Evolutionary conservation across 2,888 invertebrate genomes (phyloP).

Genomic region (Lobophora halterata): DNA sequence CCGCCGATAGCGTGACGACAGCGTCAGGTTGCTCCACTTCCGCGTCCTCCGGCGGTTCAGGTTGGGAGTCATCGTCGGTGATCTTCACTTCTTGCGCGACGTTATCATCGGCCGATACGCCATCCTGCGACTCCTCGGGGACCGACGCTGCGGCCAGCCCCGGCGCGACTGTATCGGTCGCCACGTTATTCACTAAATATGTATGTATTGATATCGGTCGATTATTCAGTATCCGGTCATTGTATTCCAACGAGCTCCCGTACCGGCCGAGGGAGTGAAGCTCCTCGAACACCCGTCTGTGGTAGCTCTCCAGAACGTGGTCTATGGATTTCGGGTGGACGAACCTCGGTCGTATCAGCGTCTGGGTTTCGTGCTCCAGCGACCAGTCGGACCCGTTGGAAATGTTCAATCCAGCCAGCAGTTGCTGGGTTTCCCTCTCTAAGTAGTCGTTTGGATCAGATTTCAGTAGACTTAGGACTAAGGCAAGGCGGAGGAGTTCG

Average conservation of each 20-base stretch:
- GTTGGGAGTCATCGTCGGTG: conserved; percentile 53
- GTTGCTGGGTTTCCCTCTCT: conserved; percentile 76
- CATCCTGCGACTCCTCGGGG: conserved; percentile 47
- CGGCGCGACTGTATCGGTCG: conserved; percentile 68
- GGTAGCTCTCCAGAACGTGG: conserved; percentile 85
- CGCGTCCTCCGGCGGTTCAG: conserved; percentile 20
- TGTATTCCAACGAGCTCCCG: conserved; percentile 56
- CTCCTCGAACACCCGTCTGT: conserved; percentile 86
- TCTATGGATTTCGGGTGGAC: conserved; percentile 88
- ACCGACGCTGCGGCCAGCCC: conserved; percentile 55
- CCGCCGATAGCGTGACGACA: conserved; percentile 65
- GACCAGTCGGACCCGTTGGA: conserved; percentile 87
- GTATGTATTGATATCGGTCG: conserved; percentile 63
- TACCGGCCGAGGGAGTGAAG: conserved; percentile 84
- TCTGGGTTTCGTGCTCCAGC: conserved; percentile 77
- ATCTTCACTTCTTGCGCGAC: conserved; percentile 72
- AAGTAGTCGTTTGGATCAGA: conserved; percentile 87
- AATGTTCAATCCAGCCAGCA: conserved; percentile 79
- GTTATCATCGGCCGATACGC: conserved; percentile 69
- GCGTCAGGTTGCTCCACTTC: conserved; percentile 47
- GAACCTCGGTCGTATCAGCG: conserved; percentile 81
- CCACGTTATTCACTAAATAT: conserved; percentile 75
- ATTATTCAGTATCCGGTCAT: conserved; percentile 70
- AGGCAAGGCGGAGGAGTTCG: conserved; percentile 89
- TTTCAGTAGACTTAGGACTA: conserved; percentile 89